Base-by-base conservation (phyloP, 2,888 invertebrate species). In the Anthrax anthrax region DNA sequence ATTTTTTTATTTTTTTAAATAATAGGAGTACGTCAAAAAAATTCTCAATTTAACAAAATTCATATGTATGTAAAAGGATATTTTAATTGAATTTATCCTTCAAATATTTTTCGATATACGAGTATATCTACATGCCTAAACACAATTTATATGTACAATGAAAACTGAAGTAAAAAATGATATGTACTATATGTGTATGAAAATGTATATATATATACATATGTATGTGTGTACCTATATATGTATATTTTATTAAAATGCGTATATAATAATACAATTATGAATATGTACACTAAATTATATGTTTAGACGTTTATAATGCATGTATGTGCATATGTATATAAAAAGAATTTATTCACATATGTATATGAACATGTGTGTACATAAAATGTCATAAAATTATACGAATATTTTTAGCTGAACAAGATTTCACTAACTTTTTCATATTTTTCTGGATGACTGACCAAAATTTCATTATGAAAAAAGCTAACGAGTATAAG, bases 391-490 rank as follows among this genome's bases (percentile, higher is more conserved):
- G 23, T 23, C 23, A 23, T 23, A 23, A 23, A 23, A 23, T 8
- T 23, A 23, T 23, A 23, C n/a, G n/a, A n/a, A n/a, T n/a, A 8
- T 23, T 32, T 32, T 32, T 12, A 32, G 29, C 13, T 32, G 29
- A 32, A 32, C 29, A 41, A 41, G 34, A 37, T 40, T 42, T 46
- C n/a, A n/a, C 42, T 41, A 46, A 46, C 46, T 46, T 46, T 46
- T 27, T 19, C 34, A 45, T 34, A 45, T 41, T 46, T 46, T 42
- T 19, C 41, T 41, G 46, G 46, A 46, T 42, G 46, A 46, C 46
- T 37, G 29, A 18, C 41, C 46, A 36, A 41, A 45, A n/a, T 40
- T 37, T 41, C 41, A 41, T 37, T n/a, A n/a, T n/a, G n/a, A n/a
- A n/a, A n/a, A 46, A 46, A 42, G 37, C 46, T 46, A 46, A 46